A percentile compares a stretch with the other conserved stretches of the same genome.
Evolutionary conservation across 2,888 invertebrate genomes (phyloP).

Genomic region (Nemapogon koenigi): DNA sequence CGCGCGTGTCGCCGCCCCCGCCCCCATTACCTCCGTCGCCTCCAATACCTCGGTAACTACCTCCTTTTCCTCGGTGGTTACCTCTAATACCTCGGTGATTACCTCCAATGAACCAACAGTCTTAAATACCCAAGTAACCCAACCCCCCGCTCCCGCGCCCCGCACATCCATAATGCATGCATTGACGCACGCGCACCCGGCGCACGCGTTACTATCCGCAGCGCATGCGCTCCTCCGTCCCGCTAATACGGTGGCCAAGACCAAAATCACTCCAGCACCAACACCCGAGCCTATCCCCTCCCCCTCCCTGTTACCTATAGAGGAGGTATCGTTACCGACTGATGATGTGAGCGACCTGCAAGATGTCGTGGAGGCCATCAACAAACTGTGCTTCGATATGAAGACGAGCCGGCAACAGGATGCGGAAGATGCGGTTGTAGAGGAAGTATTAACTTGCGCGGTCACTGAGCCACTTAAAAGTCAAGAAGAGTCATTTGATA

Average conservation of each 20-base stretch:
- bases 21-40: constrained; percentile 16
- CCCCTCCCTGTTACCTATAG: constrained; percentile 30
- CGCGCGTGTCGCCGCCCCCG: constrained; percentile 23
- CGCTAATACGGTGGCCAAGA: constrained; percentile 29
- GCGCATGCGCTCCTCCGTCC: constrained; percentile 44
- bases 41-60: constrained; percentile 16
- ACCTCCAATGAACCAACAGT: too few species aligned
- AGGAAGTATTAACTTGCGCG: neutral
- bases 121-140: too few species aligned
- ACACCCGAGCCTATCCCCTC: constrained; percentile 1
- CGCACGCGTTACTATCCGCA: constrained; percentile 37
- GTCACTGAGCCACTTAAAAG: too few species aligned
- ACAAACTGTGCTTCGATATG: constrained; percentile 54
- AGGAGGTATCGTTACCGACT: constrained; percentile 30
- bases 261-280: constrained; percentile 8
- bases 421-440: neutral
- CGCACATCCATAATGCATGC: constrained; percentile 26
- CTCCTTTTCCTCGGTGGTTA: neutral
- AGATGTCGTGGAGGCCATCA: constrained; percentile 58
- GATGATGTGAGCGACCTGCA: constrained; percentile 46
- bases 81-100: too few species aligned
- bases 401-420: constrained; percentile 23
- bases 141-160: constrained; percentile 19
- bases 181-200: constrained; percentile 33
- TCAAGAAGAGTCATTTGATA: too few species aligned